Percentiles rank a stretch among this genome's conserved stretches.
phyloP scores from a whole-genome alignment of 2,888 invertebrate genomes.

The Tachina grossa region DNA sequence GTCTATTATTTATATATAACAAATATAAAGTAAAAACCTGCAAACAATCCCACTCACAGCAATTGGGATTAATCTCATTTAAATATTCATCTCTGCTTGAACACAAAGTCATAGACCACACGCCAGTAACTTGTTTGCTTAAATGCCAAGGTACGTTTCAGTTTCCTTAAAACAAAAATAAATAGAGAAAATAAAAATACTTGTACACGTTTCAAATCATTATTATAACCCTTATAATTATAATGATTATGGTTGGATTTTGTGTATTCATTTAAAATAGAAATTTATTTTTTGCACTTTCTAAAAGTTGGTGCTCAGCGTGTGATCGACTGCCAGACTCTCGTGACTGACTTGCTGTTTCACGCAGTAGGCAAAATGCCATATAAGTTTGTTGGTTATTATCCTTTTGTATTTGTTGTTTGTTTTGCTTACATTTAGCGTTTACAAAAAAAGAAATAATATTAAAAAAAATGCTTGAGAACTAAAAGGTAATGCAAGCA shows the following conservation, averaged over 20 bases:
- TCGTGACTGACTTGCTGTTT: neutral
- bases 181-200: neutral
- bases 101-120: neutral
- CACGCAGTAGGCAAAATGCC: constrained; percentile 25
- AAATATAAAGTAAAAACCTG: too few species aligned
- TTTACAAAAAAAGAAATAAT: neutral
- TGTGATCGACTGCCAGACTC: neutral
- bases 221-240: constrained; percentile 12
- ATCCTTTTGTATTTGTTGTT: constrained; percentile 9
- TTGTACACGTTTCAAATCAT: constrained; percentile 14
- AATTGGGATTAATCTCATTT: neutral
- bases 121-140: neutral
- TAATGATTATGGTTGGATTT: constrained; percentile 6
- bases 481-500: constrained; percentile 26
- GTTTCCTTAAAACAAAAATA: neutral
- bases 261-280: neutral
- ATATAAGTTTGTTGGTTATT: constrained; percentile 15
- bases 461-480: neutral
- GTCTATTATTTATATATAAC: too few species aligned
- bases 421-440: neutral
- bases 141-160: neutral
- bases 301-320: neutral
- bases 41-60: neutral
- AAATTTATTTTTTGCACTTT: neutral
- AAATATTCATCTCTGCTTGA: neutral